Evolutionary conservation across 2,888 invertebrate genomes (phyloP), one percentile per base, ranked within the genome.

Genomic region (Machimus atricapillus): DNA sequence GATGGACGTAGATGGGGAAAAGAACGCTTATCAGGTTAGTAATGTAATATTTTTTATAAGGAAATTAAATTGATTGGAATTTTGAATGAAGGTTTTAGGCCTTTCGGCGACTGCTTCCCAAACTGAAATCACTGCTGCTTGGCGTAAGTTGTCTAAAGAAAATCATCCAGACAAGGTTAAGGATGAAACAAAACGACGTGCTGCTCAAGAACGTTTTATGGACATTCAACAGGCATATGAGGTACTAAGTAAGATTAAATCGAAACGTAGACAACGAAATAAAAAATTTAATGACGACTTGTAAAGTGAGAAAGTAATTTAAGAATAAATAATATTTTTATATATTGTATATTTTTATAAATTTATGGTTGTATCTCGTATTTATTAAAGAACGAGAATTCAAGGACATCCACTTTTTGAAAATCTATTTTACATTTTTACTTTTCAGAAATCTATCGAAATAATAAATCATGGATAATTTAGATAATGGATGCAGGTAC

Each of bases 181-280:
- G 91, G 96, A 97, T 88, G 94, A 94, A 3, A 92, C 94, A 1
- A 94, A 94, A 87, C 95, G 96, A 73, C 93, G 93, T 3, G 94
- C 93, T 1, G 98, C 97, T 0, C 97, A 98, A 91, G 96, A 97
- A 89, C 95, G 94, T 85, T 98, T 98, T 91, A 97, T 98, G 94
- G 97, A 98, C 90, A 97, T 98, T 88, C 98, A 98, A 90, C 96
- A 97, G 91, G 98, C 98, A 0, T 98, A 98, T 91, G 98, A 97
- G 91, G 96, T 97, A 74, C 93, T 98, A 0, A 97, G 97, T 9
- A 97, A 95, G 89, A 96, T 96, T 89, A 97, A 97, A 91, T 95
- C 95, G 85, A 95, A 96, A 89, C 93, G 97, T 82, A 94, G 95
- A 89, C 93, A 95, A 85, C 94, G 95, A 89, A 97, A 97, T 91